Percentiles rank a stretch among this genome's conserved stretches.
These are phyloP conservation scores for Lasioglossum vierecki DNA, from an alignment of 2,888 invertebrate genomes.

Conservation along the genomic window DNA sequence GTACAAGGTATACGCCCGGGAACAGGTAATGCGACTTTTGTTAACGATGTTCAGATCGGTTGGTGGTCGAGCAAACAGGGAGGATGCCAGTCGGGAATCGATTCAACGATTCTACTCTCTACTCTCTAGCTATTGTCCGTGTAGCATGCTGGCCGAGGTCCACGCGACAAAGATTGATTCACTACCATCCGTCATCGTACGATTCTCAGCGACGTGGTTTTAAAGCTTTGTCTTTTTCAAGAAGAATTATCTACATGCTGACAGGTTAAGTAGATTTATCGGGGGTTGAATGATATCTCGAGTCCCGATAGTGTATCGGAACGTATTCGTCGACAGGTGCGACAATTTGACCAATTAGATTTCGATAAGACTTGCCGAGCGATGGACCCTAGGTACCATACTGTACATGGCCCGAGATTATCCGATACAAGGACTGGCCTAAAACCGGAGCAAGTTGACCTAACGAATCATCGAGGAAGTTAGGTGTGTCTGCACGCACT, in stretches of 20 bases:
- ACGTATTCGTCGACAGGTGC: background rate
- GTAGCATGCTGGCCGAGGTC: background rate
- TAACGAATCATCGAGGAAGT: background rate
- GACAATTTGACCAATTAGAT: background rate
- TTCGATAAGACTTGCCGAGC: background rate
- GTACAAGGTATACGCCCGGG: background rate
- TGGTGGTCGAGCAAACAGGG: background rate
- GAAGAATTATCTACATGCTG: background rate
- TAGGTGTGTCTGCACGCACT: background rate
- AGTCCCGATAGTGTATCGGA: background rate
- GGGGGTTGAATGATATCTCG: background rate
- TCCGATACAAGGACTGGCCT: too few species aligned
- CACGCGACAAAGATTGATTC: background rate
- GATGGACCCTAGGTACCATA: too few species aligned
- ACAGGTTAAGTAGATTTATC: background rate
- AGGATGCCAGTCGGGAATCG: background rate
- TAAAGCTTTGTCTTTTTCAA: background rate
- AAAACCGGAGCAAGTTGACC: background rate
- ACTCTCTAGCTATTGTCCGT: background rate
- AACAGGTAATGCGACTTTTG: background rate
- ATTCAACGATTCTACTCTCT: background rate
- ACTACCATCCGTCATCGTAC: background rate
- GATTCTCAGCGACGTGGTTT: constrained; percentile 1
- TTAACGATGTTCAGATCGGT: background rate
- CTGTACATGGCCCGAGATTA: too few species aligned